These are phyloP conservation scores for Siniperca knerii DNA, from an alignment of 2,113 vertebrate genomes.

Conservation along the genomic window DNA sequence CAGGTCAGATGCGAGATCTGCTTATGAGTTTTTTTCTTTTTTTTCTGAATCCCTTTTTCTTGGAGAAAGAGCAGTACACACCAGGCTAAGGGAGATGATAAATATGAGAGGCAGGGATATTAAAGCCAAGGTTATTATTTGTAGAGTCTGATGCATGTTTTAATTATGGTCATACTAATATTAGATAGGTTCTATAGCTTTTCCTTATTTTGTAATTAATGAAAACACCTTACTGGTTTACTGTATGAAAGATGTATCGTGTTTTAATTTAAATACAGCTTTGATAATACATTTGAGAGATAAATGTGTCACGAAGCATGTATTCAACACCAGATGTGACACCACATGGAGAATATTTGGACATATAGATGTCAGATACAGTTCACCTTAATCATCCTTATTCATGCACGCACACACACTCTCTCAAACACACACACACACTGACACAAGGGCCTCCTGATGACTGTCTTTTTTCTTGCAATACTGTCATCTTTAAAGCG, in stretches of 20 bases:
- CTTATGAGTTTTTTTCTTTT: conserved; percentile 89
- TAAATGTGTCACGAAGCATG: conserved; percentile 2
- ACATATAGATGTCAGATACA: conserved; percentile 65
- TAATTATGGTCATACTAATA: conserved; percentile 80
- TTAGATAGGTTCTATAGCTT: conserved; percentile 13
- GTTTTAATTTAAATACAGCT: conserved; percentile 32
- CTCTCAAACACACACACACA: not conserved
- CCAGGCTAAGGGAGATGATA: conserved; percentile 68
- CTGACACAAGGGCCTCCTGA: conserved; percentile 85
- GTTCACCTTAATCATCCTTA: conserved; percentile 55
- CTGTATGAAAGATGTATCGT: not conserved
- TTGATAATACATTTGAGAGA: conserved; percentile 30
- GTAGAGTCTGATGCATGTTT: conserved; percentile 79
- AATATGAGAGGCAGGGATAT: conserved; percentile 77
- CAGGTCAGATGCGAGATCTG: conserved; percentile 99
- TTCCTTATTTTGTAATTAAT: conserved; percentile 57
- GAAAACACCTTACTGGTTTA: conserved; percentile 26
- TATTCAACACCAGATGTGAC: conserved; percentile 17
- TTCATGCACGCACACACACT: not conserved
- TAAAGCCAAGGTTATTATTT: conserved; percentile 86
- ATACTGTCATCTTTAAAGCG: conserved; percentile 93
- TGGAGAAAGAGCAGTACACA: conserved; percentile 87
- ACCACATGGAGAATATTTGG: conserved; percentile 47
- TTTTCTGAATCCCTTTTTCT: conserved; percentile 90
- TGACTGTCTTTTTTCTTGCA: conserved; percentile 90